Base-by-base conservation (phyloP, 2,888 invertebrate species). In the Coleophora flavipennella region DNA sequence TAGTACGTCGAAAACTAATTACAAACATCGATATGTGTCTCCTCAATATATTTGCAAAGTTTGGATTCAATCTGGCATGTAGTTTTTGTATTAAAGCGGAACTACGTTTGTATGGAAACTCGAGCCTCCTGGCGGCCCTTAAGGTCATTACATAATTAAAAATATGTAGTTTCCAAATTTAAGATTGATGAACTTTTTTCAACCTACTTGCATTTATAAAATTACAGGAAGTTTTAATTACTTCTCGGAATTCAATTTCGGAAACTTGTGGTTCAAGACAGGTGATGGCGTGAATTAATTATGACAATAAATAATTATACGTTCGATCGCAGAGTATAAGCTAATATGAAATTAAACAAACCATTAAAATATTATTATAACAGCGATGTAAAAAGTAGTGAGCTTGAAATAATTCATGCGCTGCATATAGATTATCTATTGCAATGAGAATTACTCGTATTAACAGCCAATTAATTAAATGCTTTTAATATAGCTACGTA, bases 201-300 rank as follows among this genome's bases (percentile, higher is more conserved):
- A 20, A 20, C 3, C 20, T 20, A 20, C 6, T 20, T 4, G 6
- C 3, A 20, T 20, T 20, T 20, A 20, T 20, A 6, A 20, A 20
- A 20, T 6, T 20, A 55, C 34, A 38, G 34, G 25, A 34, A 49
- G 55, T 56, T 54, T 57, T 56, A 59, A 59, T 59, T 55, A 59
- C 20, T 53, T 52, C 50, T 29, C 29, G 40, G 42, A 42, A 39
- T 39, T 20, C 20, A 42, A 41, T 41, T 42, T 37, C 36, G 50
- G 48, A 52, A 49, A 53, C 51, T 14, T 12, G 31, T 13, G 42
- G 45, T 51, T 49, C 46, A 44, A 53, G 61, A 61, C 63, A 66
- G 65, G 65, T 66, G 67, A 50, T 50, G 51, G 59, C 52, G 61
- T 65, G 55, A 56, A 63, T 64, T 62, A 60, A 49, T 49, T 51